Conservation (phyloP, 2,113 vertebrate species). For the cat (Felis catus) region F.catus_Fca126_mat1.0 CM031420.1:86141001-86141500, state of each 20-base stretch:
- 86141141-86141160: background rate
- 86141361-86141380: too few relatives aligned
- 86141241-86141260: background rate
- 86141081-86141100: background rate
- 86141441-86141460: too few relatives aligned
- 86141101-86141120: background rate
- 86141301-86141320: background rate
- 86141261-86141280: constrained; percentile 1
- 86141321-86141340: background rate
- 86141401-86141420: too few relatives aligned
- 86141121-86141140: background rate
- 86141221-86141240: background rate
- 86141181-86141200: constrained; percentile 36
- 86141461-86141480: background rate
- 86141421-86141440: background rate
- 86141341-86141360: background rate
- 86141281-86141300: background rate
- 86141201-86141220: background rate
- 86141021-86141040: background rate
- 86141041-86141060: constrained; percentile 13
- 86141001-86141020: constrained; percentile 18
- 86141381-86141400: background rate
- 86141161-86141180: background rate
- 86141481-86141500: background rate
- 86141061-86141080: background rate